Evolutionary conservation across 2,888 invertebrate genomes (phyloP).

Genomic region (Pherbina coryleti): DNA sequence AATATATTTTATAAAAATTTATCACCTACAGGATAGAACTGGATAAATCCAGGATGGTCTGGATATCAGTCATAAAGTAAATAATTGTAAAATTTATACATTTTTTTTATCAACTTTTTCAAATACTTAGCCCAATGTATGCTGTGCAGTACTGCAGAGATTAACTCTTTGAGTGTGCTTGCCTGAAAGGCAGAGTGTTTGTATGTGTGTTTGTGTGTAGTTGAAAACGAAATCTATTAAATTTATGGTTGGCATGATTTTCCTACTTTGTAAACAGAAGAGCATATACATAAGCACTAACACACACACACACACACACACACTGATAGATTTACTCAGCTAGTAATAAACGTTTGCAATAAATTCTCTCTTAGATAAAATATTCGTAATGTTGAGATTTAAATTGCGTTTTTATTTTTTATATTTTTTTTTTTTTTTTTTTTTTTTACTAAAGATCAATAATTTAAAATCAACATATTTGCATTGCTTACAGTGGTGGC

Average conservation of each 20-base stretch:
- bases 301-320: not conserved
- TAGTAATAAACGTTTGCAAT: not conserved
- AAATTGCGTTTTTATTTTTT: too few relatives aligned
- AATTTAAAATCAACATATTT: too few relatives aligned
- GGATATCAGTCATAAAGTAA: too few relatives aligned
- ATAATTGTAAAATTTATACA: too few relatives aligned
- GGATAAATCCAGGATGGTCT: too few relatives aligned
- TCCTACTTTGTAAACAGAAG: not conserved
- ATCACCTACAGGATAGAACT: too few relatives aligned
- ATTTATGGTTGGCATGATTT: conserved; percentile 19
- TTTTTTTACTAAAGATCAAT: too few relatives aligned
- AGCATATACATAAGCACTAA: conserved; percentile 12
- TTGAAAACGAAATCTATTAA: conserved; percentile 18
- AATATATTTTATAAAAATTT: too few relatives aligned
- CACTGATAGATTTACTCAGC: not conserved
- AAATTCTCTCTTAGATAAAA: not conserved
- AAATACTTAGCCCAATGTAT: not conserved
- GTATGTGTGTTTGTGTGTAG: conserved; percentile 14
- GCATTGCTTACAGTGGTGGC: too few relatives aligned
- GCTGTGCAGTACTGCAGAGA: not conserved
- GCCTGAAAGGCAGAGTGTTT: too few relatives aligned
- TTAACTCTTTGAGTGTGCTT: not conserved
- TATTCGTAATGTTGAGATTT: not conserved
- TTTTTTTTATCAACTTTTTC: too few relatives aligned
- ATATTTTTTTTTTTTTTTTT: too few relatives aligned